Conservation (phyloP, 2,113 vertebrate species). For the Benitochromis conjunctus region DNA sequence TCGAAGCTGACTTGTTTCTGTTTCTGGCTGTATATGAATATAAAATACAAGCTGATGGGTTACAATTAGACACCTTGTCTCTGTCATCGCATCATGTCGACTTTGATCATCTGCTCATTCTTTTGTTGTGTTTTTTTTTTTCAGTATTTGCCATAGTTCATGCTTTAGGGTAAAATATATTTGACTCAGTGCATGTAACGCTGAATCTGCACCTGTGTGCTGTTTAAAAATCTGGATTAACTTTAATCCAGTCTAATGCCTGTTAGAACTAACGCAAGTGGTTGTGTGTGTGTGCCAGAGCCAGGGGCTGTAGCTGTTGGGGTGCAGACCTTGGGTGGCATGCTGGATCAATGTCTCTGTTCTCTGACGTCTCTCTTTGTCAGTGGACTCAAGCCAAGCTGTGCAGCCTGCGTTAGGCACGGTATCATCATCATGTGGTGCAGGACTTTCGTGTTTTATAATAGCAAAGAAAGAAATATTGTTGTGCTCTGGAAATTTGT, state of each 20-base stretch:
- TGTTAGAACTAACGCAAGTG: not conserved
- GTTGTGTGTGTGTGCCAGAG: not conserved
- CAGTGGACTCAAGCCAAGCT: constrained; percentile 4
- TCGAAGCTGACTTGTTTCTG: not conserved
- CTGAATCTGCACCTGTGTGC: not conserved
- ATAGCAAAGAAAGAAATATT: not conserved
- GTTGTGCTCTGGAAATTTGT: not conserved
- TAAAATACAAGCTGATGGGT: not conserved
- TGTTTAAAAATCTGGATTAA: not conserved
- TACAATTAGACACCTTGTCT: not conserved
- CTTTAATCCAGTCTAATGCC: not conserved
- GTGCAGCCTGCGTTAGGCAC: not conserved
- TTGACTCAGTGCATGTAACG: not conserved
- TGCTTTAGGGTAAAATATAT: not conserved
- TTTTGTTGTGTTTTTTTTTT: not conserved
- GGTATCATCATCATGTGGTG: not conserved
- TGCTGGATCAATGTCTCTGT: constrained; percentile 27
- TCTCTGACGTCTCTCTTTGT: constrained; percentile 26
- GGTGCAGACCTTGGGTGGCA: constrained; percentile 11
- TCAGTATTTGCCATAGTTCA: not conserved
- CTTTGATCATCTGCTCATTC: not conserved
- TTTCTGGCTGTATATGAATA: not conserved
- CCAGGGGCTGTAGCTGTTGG: not conserved
- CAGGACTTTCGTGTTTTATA: not conserved
- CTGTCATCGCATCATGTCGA: not conserved